A percentile compares a stretch with the other conserved stretches of the same genome.
These are phyloP conservation scores for Ophion ventricosus DNA, from an alignment of 2,888 invertebrate species.

Conservation along the genomic window DNA sequence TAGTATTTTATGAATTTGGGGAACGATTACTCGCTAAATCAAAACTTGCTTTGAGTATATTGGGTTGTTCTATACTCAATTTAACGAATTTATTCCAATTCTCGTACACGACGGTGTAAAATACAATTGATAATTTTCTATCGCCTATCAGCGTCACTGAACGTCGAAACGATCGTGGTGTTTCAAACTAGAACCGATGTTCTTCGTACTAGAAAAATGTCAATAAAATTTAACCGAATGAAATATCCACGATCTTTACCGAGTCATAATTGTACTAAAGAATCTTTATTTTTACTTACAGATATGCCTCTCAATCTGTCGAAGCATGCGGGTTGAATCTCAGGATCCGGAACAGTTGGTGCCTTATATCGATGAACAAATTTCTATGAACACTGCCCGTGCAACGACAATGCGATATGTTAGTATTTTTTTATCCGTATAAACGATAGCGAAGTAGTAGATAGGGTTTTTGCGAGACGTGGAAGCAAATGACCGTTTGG, in stretches of 20 bases:
- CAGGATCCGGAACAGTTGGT: conserved; percentile 78
- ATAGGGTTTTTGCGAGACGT: conserved; percentile 72
- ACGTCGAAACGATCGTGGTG: too few species aligned
- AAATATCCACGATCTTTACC: not conserved
- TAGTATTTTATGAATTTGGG: too few species aligned
- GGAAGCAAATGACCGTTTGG: conserved; percentile 72
- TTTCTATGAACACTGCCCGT: conserved; percentile 81
- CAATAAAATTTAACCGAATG: not conserved
- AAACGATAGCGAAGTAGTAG: conserved; percentile 78
- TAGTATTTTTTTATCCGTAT: conserved; percentile 82
- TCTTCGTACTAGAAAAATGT: not conserved
- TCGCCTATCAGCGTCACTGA: not conserved
- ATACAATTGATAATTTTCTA: not conserved
- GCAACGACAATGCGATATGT: conserved; percentile 83
- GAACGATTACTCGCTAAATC: too few species aligned
- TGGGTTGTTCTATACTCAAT: too few species aligned
- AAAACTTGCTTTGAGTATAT: too few species aligned
- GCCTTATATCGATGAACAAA: conserved; percentile 73
- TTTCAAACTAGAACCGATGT: not conserved
- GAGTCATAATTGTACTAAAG: not conserved
- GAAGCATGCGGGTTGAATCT: conserved; percentile 89
- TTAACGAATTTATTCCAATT: too few species aligned
- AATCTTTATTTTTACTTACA: conserved; percentile 84
- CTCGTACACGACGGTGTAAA: not conserved
- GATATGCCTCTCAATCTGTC: conserved; percentile 96